Conservation (phyloP, 2,888 invertebrate species). For the Acholoe squamosa region DNA sequence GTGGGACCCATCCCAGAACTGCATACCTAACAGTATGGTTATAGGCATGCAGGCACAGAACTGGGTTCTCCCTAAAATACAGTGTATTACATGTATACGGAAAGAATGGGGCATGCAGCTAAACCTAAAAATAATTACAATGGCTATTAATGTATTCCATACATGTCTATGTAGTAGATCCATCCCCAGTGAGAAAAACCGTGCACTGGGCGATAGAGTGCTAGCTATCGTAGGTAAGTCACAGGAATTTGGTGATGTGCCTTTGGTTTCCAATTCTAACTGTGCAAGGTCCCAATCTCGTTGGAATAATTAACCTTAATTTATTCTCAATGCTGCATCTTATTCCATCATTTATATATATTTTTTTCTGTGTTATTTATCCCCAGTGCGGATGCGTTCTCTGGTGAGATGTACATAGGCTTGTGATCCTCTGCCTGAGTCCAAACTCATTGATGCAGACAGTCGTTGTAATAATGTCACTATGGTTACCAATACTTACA, state of each 20-base stretch:
- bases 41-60: not conserved
- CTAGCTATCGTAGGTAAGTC: not conserved
- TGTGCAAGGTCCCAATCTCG: not conserved
- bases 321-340: not conserved
- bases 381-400: not conserved
- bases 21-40: not conserved
- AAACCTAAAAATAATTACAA: not conserved
- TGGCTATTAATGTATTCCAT: not conserved
- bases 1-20: not conserved
- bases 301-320: not conserved
- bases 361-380: not conserved
- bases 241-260: slow-evolving; percentile 44
- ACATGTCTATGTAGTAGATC: not conserved
- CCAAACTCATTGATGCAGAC: not conserved
- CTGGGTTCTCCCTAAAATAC: not conserved
- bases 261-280: slow-evolving; percentile 46
- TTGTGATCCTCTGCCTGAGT: slow-evolving; percentile 3
- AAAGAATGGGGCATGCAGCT: slow-evolving; percentile 4
- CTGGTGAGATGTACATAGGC: slow-evolving; percentile 42
- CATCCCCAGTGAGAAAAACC: not conserved
- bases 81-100: not conserved
- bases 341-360: not conserved
- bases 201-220: not conserved
- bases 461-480: not conserved
- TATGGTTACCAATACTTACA: not conserved